Evolutionary conservation across 2,797 vertebrate species (phyloP), one percentile per base, ranked within the genome.

Genomic region (Petrocephalus schoutedeni): DNA sequence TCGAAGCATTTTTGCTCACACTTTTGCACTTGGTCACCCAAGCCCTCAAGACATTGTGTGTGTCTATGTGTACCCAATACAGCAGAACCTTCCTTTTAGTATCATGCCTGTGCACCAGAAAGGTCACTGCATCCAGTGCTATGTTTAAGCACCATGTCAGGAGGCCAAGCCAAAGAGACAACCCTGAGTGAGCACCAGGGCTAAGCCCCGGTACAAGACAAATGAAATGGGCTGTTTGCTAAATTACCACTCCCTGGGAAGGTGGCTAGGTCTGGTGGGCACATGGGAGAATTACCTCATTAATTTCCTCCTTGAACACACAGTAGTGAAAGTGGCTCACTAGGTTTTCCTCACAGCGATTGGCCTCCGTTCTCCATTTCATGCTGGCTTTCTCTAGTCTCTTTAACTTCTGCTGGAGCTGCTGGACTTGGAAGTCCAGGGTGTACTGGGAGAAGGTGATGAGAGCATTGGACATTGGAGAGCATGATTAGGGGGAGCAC

Each of bases 401-500:
- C 51, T 94, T 92, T 86, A 97, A 91, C 89, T 96, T 95, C 88
- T 94, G 93, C 89, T 96, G 94, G n/a, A 97, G 90, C 57, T 91
- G 93, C 90, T 94, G 93, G 88, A 95, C 93, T 57, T 95, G 95
- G 92, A 96, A 83, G 54, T 93, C 95, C 88, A 94, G 91, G 77
- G 87, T 92, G 89, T 91, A 94, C 96, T 97, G 91, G 41, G 89
- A 90, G 83, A 4, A 57, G 7, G 87, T 54, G 32, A 82, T 53
- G 9, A 1, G 1, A 57, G 10, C 1, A 8, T 57, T 8, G 9
- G 28, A 6, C 71, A 74, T 74, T 45, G 6, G 28, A 4, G 71
- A 1, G 2, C 7, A 8, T 36, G 12, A 74, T 74, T 74, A 74
- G 14, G 2, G 28, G 36, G 32, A 74, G 71, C 36, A 32, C 9